phyloP scores from a whole-genome alignment of 1,140 invertebrate species.

The Drosophila funebris region DNA sequence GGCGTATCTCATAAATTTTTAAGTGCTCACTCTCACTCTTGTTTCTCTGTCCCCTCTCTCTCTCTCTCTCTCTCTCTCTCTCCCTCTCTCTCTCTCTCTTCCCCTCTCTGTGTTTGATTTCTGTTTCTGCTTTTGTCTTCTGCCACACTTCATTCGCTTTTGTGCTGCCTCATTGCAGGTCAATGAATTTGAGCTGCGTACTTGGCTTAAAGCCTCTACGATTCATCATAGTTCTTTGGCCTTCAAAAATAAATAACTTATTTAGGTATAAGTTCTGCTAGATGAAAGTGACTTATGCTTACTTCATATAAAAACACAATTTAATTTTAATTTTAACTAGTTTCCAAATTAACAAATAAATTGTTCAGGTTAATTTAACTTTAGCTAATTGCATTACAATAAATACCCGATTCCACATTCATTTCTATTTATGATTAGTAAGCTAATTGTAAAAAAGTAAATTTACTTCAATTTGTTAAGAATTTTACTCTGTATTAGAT shows the following conservation, averaged over 20 bases:
- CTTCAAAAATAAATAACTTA: background rate
- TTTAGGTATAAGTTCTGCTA: background rate
- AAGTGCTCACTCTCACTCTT: constrained; percentile 32
- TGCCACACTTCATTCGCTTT: background rate
- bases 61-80: background rate
- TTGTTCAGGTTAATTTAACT: no score
- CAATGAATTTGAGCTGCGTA: constrained; percentile 1
- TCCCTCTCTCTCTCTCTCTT: background rate
- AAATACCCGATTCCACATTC: no score
- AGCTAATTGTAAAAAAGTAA: no score
- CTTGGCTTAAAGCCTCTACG: background rate
- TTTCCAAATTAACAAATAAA: no score
- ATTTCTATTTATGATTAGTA: no score
- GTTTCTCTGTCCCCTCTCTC: background rate
- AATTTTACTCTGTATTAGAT: no score
- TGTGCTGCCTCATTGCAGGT: constrained; percentile 14
- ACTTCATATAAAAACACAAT: no score
- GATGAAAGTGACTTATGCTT: background rate
- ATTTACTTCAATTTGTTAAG: no score
- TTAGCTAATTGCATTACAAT: no score
- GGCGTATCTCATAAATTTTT: constrained; percentile 68
- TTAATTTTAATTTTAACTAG: no score
- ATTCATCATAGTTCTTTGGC: background rate
- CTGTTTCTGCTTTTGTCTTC: background rate
- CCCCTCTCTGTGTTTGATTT: background rate